Base-by-base conservation (phyloP, 1,140 invertebrate species). In the Pemphigus obesinymphae region DNA sequence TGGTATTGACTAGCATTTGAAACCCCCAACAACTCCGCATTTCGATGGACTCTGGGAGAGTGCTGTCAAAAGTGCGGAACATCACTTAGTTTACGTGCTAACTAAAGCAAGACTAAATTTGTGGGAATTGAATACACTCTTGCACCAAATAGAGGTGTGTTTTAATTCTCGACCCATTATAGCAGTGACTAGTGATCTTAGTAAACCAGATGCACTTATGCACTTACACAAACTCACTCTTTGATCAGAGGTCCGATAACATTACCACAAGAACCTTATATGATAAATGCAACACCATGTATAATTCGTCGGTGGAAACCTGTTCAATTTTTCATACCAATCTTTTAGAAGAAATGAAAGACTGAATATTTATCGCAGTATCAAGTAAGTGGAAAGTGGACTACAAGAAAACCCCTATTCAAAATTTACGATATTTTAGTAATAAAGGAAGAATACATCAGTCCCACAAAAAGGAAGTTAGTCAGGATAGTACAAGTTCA, bases 41-140 rank as follows among this genome's bases (percentile, higher is more conserved):
- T 87, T 88, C 73, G 87, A 87, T 29, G 88, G 87, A 17, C 34
- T 87, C 40, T 88, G 87, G 85, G 88, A 89, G 84, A 83, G 85
- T 2, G 86, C 84, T 3, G 85, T 89, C 0, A 55, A 55, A 8
- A 55, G 50, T 55, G 10, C 10, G 20, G 23, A 23, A 26, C n/a
- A 55, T 55, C 50, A 55, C 20, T 26, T 55, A 15, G 8, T 1
- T 1, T 15, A 15, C 2, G 20, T 50, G 15, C 11, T 50, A 4
- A 50, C 2, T 1, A 5, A 50, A 17, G 5, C 48, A 2, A 50
- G 20, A 20, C 17, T 50, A 1, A 50, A 13, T 50, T 3, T 50
- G 2, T 1, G 48, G 0, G 48, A 50, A 50, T 20, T 50, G 20
- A 50, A 50, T 20, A 50, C 48, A 15, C 15, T 20, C 0, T 15